Evolutionary conservation across 2,888 invertebrate species (phyloP).

Genomic region (Nephrotoma flavescens): DNA sequence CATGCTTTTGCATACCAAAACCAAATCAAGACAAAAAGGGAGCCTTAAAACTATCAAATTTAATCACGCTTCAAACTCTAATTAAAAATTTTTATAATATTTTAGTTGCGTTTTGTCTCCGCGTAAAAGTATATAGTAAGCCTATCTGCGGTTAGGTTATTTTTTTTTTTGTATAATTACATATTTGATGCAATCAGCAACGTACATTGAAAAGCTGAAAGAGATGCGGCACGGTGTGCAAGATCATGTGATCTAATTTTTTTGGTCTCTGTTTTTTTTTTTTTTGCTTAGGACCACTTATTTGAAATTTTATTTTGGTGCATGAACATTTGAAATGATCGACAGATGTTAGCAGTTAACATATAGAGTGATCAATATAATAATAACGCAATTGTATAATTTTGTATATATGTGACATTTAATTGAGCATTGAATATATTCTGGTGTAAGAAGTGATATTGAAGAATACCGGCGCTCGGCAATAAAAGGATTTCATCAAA

Average conservation of each 20-base stretch:
- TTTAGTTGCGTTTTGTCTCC: neutral
- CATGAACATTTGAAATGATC: neutral
- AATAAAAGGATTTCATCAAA: neutral
- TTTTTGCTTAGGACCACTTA: neutral
- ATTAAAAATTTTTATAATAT: neutral
- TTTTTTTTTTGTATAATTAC: neutral
- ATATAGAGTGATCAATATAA: neutral
- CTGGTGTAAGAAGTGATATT: neutral
- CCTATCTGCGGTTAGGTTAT: neutral
- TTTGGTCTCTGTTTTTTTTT: neutral
- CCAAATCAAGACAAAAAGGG: neutral
- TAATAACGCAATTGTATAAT: neutral
- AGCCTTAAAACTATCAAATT: neutral
- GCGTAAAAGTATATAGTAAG: neutral
- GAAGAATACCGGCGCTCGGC: neutral
- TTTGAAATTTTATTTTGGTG: neutral
- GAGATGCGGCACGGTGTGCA: neutral
- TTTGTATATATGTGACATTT: neutral
- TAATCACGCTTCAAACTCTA: neutral
- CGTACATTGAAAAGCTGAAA: neutral
- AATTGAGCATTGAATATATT: neutral
- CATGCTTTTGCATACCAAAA: neutral
- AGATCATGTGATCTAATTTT: neutral
- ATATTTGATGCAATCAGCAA: neutral
- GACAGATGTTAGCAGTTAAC: neutral